These are phyloP conservation scores for Columba guinea DNA, from an alignment of 2,797 vertebrate species.

Conservation along the genomic window DNA sequence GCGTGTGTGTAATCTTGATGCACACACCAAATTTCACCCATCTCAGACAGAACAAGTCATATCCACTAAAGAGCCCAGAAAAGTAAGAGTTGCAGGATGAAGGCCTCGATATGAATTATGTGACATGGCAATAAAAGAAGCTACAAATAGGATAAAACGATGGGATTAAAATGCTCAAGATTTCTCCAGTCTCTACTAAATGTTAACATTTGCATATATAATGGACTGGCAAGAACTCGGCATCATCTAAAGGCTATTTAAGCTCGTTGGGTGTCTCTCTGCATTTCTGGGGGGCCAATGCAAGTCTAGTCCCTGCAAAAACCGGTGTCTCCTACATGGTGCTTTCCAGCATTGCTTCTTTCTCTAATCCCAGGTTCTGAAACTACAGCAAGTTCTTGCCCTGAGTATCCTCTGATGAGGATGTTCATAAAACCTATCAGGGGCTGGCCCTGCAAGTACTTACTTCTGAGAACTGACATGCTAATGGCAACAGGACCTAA, in stretches of 20 bases:
- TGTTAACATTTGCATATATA: neutral
- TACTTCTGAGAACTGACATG: neutral
- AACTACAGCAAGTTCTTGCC: neutral
- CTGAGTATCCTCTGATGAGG: neutral
- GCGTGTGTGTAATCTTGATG: neutral
- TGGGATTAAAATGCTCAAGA: neutral
- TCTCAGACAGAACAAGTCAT: neutral
- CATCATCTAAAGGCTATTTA: constrained; percentile 7
- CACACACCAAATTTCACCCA: neutral
- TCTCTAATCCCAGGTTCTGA: neutral
- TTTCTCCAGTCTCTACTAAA: constrained; percentile 7
- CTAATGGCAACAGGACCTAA: neutral
- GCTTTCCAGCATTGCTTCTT: neutral
- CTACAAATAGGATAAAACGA: neutral
- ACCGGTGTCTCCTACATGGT: neutral
- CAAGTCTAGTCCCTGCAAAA: neutral
- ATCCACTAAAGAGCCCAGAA: neutral
- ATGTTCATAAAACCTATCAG: neutral
- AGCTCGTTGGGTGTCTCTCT: neutral
- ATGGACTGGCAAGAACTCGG: neutral
- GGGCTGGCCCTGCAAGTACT: neutral
- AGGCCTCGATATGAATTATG: neutral
- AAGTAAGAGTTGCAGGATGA: neutral
- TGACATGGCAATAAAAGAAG: neutral
- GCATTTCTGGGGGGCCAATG: neutral